Conservation (phyloP, 2,113 vertebrate species). For the Motacilla alba region DNA sequence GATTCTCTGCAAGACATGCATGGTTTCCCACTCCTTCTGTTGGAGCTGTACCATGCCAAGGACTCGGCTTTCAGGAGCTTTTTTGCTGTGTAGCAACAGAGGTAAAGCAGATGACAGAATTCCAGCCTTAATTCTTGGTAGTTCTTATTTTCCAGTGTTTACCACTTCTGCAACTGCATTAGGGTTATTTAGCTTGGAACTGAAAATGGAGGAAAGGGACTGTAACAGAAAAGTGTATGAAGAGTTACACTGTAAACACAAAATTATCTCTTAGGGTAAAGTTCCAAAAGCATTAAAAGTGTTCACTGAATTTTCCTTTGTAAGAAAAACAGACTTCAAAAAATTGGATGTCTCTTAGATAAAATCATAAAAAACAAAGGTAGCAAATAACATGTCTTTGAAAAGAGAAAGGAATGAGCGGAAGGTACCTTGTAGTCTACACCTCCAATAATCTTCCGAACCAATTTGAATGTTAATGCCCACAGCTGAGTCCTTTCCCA, state of each 20-base stretch:
- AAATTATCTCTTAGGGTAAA: neutral
- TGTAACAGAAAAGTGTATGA: neutral
- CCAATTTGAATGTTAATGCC: slow-evolving; percentile 92
- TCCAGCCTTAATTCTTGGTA: neutral
- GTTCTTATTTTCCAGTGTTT: neutral
- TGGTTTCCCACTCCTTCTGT: neutral
- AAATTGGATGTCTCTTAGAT: neutral
- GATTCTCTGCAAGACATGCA: neutral
- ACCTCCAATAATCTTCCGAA: slow-evolving; percentile 96
- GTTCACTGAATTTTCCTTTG: neutral
- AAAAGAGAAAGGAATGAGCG: neutral
- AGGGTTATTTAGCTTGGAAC: neutral
- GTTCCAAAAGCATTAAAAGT: neutral
- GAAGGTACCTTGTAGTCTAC: slow-evolving; percentile 95
- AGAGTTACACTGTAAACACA: neutral
- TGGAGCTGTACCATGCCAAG: neutral
- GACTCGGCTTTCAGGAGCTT: neutral
- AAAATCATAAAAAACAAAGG: neutral
- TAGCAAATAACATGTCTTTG: neutral
- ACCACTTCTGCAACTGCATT: neutral
- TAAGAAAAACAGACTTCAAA: neutral
- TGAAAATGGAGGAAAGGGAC: neutral
- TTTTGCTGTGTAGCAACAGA: neutral
- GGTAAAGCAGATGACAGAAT: neutral
- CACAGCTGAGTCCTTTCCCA: slow-evolving; percentile 97